Base-by-base conservation (phyloP, 2,888 invertebrate genomes). In the Drosophila prostipennis region DNA sequence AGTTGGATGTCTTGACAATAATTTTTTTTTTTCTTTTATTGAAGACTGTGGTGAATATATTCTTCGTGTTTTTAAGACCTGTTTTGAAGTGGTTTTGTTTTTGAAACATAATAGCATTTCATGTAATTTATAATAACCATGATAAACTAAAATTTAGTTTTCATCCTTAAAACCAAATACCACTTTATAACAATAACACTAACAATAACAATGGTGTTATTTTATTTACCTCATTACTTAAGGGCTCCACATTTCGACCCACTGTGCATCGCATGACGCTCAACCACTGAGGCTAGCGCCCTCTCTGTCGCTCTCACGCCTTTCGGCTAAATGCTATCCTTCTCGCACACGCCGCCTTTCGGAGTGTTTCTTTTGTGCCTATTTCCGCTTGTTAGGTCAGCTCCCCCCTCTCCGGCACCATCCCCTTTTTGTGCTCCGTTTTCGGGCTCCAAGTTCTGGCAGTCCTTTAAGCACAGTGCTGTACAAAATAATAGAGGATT, bases 391-490 rank as follows among this genome's bases (percentile, higher is more conserved):
- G 73, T 72, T 69, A 69, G 69, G 72, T 65, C 65, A 65, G 65
- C 65, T 65, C 67, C 46, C 40, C 51, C 45, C 32, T 36, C 51
- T 37, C 39, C 49, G 29, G 29, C 10, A 32, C 7, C 60, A 39
- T 11, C 16, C 16, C 40, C 14, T 37, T 61, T 61, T 34, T 43
- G 19, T 54, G 19, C 54, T 43, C 43, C 55, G 36, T 48, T 61
- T 61, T 40, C 54, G 52, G 64, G 85, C 79, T 77, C 77, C 87
- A 80, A 82, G 70, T 80, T 79, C 72, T 72, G 72, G 57, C 79
- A 71, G 72, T 81, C 87, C 87, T 84, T 86, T 77, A 45, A 63
- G 58, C 23, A 48, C 32, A 23, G n/a, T 56, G n/a, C 7, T 23
- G 16, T 26, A 3, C 57, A 16, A 43, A 26, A 36, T 1, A 59